phyloP scores from a whole-genome alignment of 2,888 invertebrate species.

The Pycnomerus fuliginosus region DNA sequence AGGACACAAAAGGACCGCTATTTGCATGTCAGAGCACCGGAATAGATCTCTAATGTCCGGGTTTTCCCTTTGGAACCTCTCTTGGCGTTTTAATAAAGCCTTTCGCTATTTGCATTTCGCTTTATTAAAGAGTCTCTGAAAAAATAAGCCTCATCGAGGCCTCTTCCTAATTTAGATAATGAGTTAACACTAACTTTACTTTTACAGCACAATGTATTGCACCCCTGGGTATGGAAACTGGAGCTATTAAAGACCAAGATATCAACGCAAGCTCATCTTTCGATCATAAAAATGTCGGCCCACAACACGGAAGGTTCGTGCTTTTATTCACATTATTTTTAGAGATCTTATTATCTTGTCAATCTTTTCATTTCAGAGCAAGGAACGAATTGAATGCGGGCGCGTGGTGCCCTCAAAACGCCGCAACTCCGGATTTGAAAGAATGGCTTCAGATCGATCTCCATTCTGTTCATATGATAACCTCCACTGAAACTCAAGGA shows the following conservation, averaged over 20 bases:
- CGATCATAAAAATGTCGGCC: conserved; percentile 81
- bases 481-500: conserved; percentile 80
- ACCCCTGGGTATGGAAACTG: conserved; percentile 84
- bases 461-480: conserved; percentile 75
- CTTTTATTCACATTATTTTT: conserved; percentile 1
- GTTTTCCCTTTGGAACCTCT: conserved; percentile 25
- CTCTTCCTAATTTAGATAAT: too few relatives aligned
- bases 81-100: conserved; percentile 34
- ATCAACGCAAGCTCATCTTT: conserved; percentile 84
- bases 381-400: conserved; percentile 81
- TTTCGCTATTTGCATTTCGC: conserved; percentile 40
- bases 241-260: conserved; percentile 76
- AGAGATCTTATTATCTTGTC: not conserved
- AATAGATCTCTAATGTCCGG: conserved; percentile 18
- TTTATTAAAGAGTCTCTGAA: conserved; percentile 28
- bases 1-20: conserved; percentile 37
- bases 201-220: conserved; percentile 69
- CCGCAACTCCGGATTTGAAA: conserved; percentile 73
- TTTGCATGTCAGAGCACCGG: conserved; percentile 39
- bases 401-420: conserved; percentile 88
- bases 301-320: conserved; percentile 78
- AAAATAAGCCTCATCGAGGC: not conserved
- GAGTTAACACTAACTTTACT: conserved; percentile 16
- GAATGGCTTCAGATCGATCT: conserved; percentile 84
- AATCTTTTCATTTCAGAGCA: conserved; percentile 11